These are phyloP conservation scores for Petaurus breviceps DNA, from an alignment of 2,113 vertebrate genomes.

Conservation along the genomic window DNA sequence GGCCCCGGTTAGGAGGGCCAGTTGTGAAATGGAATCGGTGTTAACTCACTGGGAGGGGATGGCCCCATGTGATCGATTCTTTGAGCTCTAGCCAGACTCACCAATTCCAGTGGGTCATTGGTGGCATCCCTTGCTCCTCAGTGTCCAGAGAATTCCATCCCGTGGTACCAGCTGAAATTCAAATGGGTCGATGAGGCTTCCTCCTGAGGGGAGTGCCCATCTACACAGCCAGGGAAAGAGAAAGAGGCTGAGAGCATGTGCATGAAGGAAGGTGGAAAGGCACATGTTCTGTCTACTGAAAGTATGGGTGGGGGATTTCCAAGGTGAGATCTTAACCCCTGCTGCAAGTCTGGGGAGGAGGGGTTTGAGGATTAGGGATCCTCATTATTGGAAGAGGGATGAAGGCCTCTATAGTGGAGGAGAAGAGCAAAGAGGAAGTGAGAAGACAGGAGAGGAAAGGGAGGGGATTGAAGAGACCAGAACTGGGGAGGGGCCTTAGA, in stretches of 20 bases:
- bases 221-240: neutral
- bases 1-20: conserved; percentile 8
- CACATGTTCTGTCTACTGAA: neutral
- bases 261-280: no score
- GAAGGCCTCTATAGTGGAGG: neutral
- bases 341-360: neutral
- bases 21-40: neutral
- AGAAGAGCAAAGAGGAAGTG: no score
- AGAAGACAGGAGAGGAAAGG: neutral
- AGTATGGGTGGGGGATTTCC: neutral
- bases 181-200: neutral
- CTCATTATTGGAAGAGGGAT: neutral
- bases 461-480: fast-evolving
- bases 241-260: fast-evolving
- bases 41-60: neutral
- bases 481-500: no score
- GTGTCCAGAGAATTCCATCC: neutral
- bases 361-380: neutral
- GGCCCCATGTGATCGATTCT: neutral
- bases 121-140: neutral
- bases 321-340: neutral
- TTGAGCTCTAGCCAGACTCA: neutral
- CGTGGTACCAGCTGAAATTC: neutral
- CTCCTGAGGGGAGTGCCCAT: neutral
- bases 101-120: neutral